phyloP scores from a whole-genome alignment of 2,113 vertebrate species.

The Pelecanoides urinatrix region DNA sequence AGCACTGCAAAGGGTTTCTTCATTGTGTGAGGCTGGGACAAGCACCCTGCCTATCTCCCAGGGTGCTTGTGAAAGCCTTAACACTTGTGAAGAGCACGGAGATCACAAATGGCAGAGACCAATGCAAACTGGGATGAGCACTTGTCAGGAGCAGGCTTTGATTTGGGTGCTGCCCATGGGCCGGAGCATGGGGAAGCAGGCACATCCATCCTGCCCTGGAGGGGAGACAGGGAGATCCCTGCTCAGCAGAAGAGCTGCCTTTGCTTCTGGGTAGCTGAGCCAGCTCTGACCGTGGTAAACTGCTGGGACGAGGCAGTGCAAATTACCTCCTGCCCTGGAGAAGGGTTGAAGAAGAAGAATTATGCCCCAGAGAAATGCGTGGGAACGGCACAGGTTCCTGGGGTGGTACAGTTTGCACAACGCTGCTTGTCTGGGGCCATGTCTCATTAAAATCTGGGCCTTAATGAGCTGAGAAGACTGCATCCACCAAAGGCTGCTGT shows the following conservation, averaged over 20 bases:
- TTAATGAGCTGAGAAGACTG: not conserved
- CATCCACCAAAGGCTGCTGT: not conserved
- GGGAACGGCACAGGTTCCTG: not conserved
- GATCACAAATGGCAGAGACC: not conserved
- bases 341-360: not conserved
- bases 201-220: not conserved
- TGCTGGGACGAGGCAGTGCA: not conserved
- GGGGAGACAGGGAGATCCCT: not conserved
- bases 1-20: not conserved
- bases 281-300: not conserved
- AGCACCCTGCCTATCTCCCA: not conserved
- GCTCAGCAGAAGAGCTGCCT: not conserved
- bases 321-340: not conserved
- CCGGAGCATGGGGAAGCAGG: not conserved
- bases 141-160: not conserved
- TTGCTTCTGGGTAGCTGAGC: not conserved
- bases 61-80: not conserved
- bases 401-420: not conserved
- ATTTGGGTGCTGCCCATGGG: not conserved
- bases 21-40: not conserved
- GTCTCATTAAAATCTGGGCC: not conserved
- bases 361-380: not conserved
- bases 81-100: not conserved
- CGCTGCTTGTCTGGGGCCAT: not conserved
- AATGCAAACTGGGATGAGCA: not conserved